Evolutionary conservation across 1,140 invertebrate species (phyloP).

Genomic region (Anastrepha ludens): DNA sequence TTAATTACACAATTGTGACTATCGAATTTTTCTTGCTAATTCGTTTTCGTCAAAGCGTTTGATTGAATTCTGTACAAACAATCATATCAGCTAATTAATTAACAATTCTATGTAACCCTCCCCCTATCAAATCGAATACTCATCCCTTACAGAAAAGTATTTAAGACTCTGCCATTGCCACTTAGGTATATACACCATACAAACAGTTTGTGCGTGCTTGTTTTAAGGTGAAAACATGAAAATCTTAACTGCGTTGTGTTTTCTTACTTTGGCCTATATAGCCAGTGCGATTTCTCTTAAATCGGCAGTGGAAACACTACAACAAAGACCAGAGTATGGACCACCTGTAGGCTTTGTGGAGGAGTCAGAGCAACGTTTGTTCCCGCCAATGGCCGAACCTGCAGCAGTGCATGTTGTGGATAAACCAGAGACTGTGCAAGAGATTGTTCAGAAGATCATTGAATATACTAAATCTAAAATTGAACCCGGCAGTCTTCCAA

Average conservation of each 20-base stretch:
- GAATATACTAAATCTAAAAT: neutral
- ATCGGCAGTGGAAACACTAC: neutral
- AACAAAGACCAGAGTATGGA: neutral
- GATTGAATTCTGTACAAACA: neutral
- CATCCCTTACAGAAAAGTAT: too few species aligned
- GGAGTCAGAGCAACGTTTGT: neutral
- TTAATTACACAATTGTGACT: too few species aligned
- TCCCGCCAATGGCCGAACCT: neutral
- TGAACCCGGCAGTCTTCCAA: neutral
- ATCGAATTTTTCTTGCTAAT: neutral
- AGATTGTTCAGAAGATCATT: neutral
- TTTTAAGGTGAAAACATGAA: slow-evolving; percentile 7
- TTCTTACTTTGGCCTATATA: neutral
- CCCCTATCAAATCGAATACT: neutral
- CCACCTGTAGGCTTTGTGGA: neutral
- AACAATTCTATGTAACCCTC: neutral
- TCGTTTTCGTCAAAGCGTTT: neutral
- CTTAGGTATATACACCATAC: too few species aligned
- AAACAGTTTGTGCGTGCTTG: slow-evolving; percentile 20
- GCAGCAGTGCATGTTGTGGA: neutral
- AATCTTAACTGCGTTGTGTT: neutral
- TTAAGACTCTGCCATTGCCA: too few species aligned
- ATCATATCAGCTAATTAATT: neutral
- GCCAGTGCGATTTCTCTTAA: neutral
- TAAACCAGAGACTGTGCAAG: neutral